Evolutionary conservation across 2,797 vertebrate genomes (phyloP), one percentile per base, ranked within the genome.

Genomic region (Rachycentron canadum): DNA sequence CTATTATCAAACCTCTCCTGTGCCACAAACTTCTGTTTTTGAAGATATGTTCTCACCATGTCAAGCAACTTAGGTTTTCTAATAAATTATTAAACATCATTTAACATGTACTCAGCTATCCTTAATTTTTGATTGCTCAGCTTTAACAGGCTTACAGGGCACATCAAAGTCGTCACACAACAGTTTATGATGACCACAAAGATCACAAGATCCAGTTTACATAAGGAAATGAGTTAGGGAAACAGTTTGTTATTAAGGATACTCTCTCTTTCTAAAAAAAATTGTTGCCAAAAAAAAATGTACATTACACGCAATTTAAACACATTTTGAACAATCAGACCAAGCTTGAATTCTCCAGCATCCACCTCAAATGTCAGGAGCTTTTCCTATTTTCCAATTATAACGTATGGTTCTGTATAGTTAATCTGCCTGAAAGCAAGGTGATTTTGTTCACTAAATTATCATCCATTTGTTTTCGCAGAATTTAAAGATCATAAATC

Each of bases 391-490:
- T 9, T 61, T 69, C 13, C 19, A 47, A 32, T 50, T n/a, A 50
- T 55, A 23, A 61, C 43, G 56, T 38, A 12, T n/a, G 26, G 3
- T 56, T 69, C 10, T 64, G 17, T 11, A 1, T 7, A n/a, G 19
- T 55, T 36, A 28, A 57, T 41, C 50, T 2, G 10, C 2, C 17
- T 52, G 17, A 45, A 43, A 30, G 28, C 13, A 52, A 47, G 21
- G 16, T 55, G 34, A 11, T 34, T 57, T 57, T 2, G n/a, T 40
- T 14, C n/a, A 50, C n/a, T 30, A 3, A 62, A 50, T 40, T 13
- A 75, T 53, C 50, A 63, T 43, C 49, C 13, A 67, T 72, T 79
- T 68, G 67, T 36, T 64, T 62, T 45, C n/a, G 41, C 49, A 69
- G 76, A 52, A 41, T 61, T 7, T 9, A 13, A 65, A 4, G 16